phyloP scores from a whole-genome alignment of 2,888 invertebrate species.

The Deroplatys truncata region DNA sequence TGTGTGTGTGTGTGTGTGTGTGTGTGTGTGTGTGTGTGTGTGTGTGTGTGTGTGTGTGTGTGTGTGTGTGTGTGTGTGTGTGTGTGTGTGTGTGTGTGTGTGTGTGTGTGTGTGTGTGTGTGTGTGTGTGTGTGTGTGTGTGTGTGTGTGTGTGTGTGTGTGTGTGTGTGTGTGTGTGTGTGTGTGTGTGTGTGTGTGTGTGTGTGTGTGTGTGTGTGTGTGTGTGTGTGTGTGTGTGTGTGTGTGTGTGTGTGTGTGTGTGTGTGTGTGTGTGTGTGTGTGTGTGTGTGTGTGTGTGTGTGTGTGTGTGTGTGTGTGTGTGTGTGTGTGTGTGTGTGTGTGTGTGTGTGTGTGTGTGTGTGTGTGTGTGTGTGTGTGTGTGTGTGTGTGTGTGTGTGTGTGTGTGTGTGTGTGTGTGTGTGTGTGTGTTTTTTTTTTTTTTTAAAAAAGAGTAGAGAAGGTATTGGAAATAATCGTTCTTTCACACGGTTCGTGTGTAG shows the following conservation, averaged over 20 bases:
- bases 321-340: not conserved
- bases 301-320: not conserved
- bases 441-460: too few relatives aligned
- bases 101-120: not conserved
- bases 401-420: not conserved
- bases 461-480: too few relatives aligned
- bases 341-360: not conserved
- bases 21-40: not conserved
- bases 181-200: not conserved
- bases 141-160: not conserved
- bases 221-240: not conserved
- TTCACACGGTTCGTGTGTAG: too few relatives aligned
- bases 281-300: not conserved
- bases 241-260: not conserved
- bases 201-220: not conserved
- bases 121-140: not conserved
- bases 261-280: not conserved
- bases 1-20: not conserved
- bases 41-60: not conserved
- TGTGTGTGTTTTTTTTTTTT: too few relatives aligned
- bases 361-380: not conserved
- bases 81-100: not conserved
- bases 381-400: not conserved
- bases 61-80: not conserved
- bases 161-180: not conserved